Conservation (phyloP, 2,113 vertebrate genomes). For the Xiphorhynchus elegans region DNA sequence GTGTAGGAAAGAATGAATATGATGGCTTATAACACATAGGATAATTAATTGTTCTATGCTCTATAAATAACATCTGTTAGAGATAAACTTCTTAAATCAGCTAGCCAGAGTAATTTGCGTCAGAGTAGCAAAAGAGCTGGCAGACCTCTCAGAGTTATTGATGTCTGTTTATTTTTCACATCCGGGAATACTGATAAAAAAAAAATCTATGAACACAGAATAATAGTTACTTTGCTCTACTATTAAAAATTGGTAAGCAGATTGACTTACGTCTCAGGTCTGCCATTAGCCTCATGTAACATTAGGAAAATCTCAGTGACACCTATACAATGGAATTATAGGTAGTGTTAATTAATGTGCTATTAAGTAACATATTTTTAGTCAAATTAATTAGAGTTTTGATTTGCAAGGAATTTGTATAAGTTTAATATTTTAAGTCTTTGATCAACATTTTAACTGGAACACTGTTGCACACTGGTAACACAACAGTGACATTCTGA, state of each 20-base stretch:
- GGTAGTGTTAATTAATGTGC: accelerated
- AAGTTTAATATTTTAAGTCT: not conserved
- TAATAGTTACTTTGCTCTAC: not conserved
- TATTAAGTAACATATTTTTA: not conserved
- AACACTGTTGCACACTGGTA: not conserved
- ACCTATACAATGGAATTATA: not conserved
- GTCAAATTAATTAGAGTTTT: not conserved
- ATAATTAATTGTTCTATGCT: not conserved
- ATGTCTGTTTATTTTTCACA: not conserved
- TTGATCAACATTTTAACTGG: not conserved
- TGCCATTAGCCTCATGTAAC: not conserved
- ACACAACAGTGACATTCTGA: not conserved
- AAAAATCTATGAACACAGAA: not conserved
- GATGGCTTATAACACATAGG: not conserved
- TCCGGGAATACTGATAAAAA: not conserved
- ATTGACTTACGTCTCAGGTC: not conserved
- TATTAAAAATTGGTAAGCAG: not conserved
- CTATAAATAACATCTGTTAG: not conserved
- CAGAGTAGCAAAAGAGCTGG: not conserved
- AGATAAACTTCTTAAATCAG: not conserved
- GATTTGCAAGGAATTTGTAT: not conserved
- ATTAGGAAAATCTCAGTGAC: not conserved
- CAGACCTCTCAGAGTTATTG: not conserved
- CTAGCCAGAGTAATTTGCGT: not conserved
- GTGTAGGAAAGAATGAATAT: not conserved